Evolutionary conservation across 2,888 invertebrate species (phyloP), one percentile per base, ranked within the genome.

Genomic region (Reticulitermes lucifugus): DNA sequence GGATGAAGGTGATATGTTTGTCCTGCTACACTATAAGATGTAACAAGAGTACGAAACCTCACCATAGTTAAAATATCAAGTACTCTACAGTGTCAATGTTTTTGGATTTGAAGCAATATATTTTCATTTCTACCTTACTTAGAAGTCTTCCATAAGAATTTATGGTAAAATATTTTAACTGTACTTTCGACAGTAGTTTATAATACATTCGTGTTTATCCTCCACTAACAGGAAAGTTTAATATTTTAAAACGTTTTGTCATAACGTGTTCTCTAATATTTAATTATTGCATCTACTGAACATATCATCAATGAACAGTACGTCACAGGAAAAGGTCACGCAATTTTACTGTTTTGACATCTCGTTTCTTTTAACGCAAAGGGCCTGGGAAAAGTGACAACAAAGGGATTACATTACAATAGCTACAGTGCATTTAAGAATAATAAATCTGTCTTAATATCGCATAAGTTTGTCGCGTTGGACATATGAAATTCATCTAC

Each of bases 381-480:
- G 41, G 41, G 73, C 41, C 41, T 41, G 41, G 22, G 12, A 73
- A 6, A 73, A 5, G 10, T 73, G 73, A 73, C 73, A 73, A 73
- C n/a, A 70, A 70, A 41, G 73, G 41, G 25, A 41, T 35, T 18
- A 41, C 41, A 18, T 10, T 25, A 73, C 41, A 73, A 73, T 73
- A 60, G 18, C 73, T 5, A 9, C 6, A 14, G 73, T 10, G 35
- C 41, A 73, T 73, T 73, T 73, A 73, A 73, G 41, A 7, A 41
- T 73, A 41, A 73, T 73, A 73, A 73, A 73, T 73, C 73, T 73
- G 7, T 29, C 9, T 73, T 73, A 73, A 73, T 73, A 41, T 73
- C 65, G 2, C 18, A 7, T 29, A 73, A 73, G 73, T 73, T 41
- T 73, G 41, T 41, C 35, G 35, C 21, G 4, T 12, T 1, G 35